Evolutionary conservation across 2,888 invertebrate species (phyloP).

Genomic region (Tetrapedia diversipes): DNA sequence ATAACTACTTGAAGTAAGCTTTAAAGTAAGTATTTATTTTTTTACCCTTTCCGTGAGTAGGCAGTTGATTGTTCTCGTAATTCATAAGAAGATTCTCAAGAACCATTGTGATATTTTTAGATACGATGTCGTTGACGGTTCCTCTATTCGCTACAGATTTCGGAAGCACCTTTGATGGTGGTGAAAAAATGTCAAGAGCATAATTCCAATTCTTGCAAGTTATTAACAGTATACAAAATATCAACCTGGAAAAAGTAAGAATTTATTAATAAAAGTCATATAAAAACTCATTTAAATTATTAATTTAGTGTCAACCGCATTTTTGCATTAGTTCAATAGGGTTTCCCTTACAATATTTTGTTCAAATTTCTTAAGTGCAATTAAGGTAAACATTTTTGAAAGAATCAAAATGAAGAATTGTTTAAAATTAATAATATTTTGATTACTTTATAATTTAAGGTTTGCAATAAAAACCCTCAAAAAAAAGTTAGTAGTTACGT

Average conservation of each 20-base stretch:
- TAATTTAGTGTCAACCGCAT: too few species aligned
- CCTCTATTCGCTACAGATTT: conserved; percentile 80
- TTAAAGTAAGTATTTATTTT: not conserved
- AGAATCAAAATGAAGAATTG: too few species aligned
- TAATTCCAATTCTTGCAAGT: conserved; percentile 67
- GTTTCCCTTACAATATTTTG: too few species aligned
- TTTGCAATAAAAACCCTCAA: too few species aligned
- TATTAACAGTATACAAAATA: conserved; percentile 65
- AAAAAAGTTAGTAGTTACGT: too few species aligned
- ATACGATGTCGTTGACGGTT: conserved; percentile 88
- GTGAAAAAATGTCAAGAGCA: conserved; percentile 39
- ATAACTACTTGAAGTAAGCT: not conserved
- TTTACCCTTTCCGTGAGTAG: conserved; percentile 93
- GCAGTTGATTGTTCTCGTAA: conserved; percentile 94
- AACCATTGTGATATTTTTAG: conserved; percentile 92
- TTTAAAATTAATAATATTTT: too few species aligned
- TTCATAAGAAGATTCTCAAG: conserved; percentile 94
- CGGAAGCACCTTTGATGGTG: conserved; percentile 7
- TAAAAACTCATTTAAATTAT: too few species aligned
- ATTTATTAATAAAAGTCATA: too few species aligned
- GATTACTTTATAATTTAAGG: too few species aligned
- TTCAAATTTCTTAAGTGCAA: too few species aligned
- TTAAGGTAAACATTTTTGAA: too few species aligned
- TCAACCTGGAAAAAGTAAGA: conserved; percentile 3
- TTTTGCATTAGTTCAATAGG: too few species aligned